Evolutionary conservation across 2,797 vertebrate genomes (phyloP).

Genomic region (Remorina albescens): DNA sequence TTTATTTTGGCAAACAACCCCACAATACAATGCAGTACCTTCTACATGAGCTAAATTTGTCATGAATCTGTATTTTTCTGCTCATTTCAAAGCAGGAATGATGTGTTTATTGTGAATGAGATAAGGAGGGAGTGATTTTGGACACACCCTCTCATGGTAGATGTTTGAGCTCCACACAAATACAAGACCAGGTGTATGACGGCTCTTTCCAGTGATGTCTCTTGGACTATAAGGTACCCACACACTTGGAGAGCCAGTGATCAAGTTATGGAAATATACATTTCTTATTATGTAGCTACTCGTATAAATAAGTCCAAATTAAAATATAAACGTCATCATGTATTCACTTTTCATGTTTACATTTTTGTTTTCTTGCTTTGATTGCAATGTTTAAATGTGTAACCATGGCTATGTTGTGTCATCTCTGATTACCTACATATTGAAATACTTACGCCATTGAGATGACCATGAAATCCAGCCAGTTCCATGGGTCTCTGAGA

Average conservation of each 20-base stretch:
- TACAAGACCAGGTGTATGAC: constrained; percentile 1
- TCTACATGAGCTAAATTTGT: too few species aligned
- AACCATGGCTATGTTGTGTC: neutral
- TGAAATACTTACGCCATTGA: constrained; percentile 96
- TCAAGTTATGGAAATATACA: neutral
- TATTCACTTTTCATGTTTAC: neutral
- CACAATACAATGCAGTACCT: neutral
- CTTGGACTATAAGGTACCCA: neutral
- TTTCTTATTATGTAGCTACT: neutral
- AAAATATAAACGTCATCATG: neutral
- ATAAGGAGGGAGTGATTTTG: neutral
- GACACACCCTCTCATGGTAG: neutral
- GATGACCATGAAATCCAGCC: constrained; percentile 99
- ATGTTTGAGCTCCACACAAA: neutral
- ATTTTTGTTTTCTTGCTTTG: neutral
- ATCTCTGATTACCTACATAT: neutral
- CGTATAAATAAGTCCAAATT: neutral
- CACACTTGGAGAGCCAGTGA: neutral
- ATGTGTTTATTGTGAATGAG: neutral
- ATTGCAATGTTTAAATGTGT: neutral
- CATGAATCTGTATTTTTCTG: too few species aligned
- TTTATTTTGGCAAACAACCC: neutral
- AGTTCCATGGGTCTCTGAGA: constrained; percentile 98
- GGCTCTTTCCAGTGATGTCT: neutral
- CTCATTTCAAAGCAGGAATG: too few species aligned